phyloP scores from a whole-genome alignment of 2,797 vertebrate species.

The Lepilemur ruficaudatus region DNA sequence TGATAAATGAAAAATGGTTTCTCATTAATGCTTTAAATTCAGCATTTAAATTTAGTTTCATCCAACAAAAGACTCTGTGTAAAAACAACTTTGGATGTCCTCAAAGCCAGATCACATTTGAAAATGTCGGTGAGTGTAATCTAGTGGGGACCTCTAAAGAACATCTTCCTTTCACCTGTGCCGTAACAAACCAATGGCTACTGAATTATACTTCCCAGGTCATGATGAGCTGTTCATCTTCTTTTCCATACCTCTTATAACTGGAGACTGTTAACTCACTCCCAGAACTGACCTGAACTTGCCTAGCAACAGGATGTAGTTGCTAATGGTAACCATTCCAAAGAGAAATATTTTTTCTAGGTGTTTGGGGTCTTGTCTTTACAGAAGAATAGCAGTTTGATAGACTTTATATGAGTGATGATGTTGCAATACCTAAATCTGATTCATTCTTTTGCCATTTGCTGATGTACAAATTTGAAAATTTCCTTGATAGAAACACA shows the following conservation, averaged over 20 bases:
- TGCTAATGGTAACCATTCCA: conserved; percentile 62
- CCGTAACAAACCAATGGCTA: background rate
- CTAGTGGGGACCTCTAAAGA: background rate
- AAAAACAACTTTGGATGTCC: conserved; percentile 9
- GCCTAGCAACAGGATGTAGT: conserved; percentile 57
- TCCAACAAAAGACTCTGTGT: background rate
- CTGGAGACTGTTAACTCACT: background rate
- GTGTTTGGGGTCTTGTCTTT: conserved; percentile 40
- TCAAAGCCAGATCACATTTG: background rate
- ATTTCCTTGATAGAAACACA: background rate
- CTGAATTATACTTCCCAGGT: background rate
- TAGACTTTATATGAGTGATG: background rate
- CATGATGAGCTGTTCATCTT: background rate
- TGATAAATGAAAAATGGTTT: background rate
- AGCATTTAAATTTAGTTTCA: conserved; percentile 6
- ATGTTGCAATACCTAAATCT: background rate
- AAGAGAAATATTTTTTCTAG: conserved; percentile 52
- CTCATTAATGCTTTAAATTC: background rate
- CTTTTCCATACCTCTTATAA: background rate
- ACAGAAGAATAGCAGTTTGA: background rate
- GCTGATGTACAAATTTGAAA: background rate
- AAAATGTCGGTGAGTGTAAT: background rate
- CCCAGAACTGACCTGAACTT: conserved; percentile 51
- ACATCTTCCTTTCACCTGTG: background rate
- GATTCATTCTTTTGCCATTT: background rate